phyloP scores from a whole-genome alignment of 2,797 vertebrate species.

The Esox lucius region DNA sequence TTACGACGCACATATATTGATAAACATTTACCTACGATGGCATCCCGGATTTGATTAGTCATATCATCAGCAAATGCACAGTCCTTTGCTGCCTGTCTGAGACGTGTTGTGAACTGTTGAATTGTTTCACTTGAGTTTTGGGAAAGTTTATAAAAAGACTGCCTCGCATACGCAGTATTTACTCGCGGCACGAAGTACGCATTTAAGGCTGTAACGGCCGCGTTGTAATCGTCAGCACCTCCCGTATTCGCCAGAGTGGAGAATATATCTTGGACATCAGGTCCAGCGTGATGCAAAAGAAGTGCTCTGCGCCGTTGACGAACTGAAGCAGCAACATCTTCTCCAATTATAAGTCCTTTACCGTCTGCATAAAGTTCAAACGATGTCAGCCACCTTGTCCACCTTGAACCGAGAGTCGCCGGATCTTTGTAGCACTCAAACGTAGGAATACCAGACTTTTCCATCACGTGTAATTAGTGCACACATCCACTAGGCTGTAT shows the following conservation, averaged over 20 bases:
- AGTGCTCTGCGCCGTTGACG: conserved; percentile 18
- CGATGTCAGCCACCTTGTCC: conserved; percentile 11
- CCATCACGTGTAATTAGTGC: too few species aligned
- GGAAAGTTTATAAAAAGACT: conserved; percentile 16
- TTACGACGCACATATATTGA: conserved; percentile 23
- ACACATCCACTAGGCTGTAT: too few species aligned
- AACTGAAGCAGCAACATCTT: not conserved
- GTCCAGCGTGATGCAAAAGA: conserved; percentile 15
- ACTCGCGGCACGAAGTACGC: too few species aligned
- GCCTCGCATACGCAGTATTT: conserved; percentile 7
- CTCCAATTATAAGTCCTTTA: conserved; percentile 8
- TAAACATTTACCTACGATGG: conserved; percentile 21
- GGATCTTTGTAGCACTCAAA: too few species aligned
- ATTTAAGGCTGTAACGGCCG: not conserved
- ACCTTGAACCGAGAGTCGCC: too few species aligned
- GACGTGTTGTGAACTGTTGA: conserved; percentile 21
- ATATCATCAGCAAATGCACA: not conserved
- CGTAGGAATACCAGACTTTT: too few species aligned
- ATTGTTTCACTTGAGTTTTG: conserved; percentile 33
- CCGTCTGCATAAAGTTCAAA: conserved; percentile 17
- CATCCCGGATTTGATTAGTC: conserved; percentile 30
- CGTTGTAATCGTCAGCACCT: too few species aligned
- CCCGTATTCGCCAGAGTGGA: conserved; percentile 9
- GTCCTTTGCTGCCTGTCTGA: conserved; percentile 16
- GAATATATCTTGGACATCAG: conserved; percentile 27